Conservation (phyloP, 2,797 vertebrate species). For the Labroides dimidiatus region DNA sequence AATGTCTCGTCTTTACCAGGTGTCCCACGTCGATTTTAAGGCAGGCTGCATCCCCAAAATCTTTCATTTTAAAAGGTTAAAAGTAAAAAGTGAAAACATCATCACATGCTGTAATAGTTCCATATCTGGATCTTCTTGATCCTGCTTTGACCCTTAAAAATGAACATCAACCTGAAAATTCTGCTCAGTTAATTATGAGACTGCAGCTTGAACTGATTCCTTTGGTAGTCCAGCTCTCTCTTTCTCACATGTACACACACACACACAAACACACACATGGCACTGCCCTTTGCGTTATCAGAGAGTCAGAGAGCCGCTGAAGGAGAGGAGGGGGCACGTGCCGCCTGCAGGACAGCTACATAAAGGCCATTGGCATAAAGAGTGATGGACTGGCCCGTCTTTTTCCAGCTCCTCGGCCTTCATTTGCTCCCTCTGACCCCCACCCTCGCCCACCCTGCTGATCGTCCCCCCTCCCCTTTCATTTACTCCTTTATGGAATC, state of each 20-base stretch:
- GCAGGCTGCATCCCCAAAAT: background rate
- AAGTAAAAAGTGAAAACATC: background rate
- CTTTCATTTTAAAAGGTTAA: background rate
- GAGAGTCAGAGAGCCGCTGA: slow-evolving; percentile 43
- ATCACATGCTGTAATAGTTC: background rate
- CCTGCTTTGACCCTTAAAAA: background rate
- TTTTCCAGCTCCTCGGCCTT: slow-evolving; percentile 54
- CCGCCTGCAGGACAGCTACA: slow-evolving; percentile 56
- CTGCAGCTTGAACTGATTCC: too few relatives aligned
- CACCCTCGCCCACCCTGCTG: slow-evolving; percentile 28
- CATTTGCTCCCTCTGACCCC: slow-evolving; percentile 57
- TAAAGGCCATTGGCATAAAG: slow-evolving; percentile 74
- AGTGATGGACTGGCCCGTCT: slow-evolving; percentile 69
- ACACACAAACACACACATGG: slow-evolving; percentile 3
- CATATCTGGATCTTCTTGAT: background rate
- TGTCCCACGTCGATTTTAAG: slow-evolving; percentile 15
- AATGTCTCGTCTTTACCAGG: slow-evolving; percentile 31
- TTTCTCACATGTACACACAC: background rate
- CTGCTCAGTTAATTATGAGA: too few relatives aligned
- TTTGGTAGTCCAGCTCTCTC: too few relatives aligned
- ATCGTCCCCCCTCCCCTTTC: slow-evolving; percentile 44
- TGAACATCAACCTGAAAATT: too few relatives aligned
- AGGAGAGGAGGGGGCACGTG: slow-evolving; percentile 34
- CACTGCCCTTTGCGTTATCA: slow-evolving; percentile 70
- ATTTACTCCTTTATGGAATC: slow-evolving; percentile 70